Percentiles rank a stretch among this genome's conserved stretches.
Conservation (phyloP, 37 sponge, comb jelly and placozoan genomes). For the Ephydatia muelleri region DNA sequence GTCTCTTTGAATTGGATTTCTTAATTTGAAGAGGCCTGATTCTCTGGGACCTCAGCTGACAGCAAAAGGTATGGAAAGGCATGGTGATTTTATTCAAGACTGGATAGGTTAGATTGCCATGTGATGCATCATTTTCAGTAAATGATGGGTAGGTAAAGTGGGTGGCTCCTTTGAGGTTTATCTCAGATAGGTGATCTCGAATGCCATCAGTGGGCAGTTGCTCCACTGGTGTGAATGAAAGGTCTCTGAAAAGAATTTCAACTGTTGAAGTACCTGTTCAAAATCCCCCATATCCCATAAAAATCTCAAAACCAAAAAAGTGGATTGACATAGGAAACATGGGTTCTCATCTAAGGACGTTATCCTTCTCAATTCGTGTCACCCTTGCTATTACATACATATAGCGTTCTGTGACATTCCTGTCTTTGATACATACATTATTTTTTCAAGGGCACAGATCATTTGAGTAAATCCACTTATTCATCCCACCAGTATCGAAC, state of each 20-base stretch:
- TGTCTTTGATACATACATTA: too few species aligned
- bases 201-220: slow-evolving; percentile 25
- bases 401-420: too few species aligned
- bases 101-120: slow-evolving; percentile 33
- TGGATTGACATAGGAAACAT: too few species aligned
- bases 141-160: slow-evolving; percentile 11
- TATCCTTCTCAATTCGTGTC: too few species aligned
- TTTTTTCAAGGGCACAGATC: too few species aligned
- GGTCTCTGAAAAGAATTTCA: slow-evolving; percentile 22
- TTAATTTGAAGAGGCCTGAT: neutral
- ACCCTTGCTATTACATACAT: too few species aligned
- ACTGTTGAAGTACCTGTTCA: too few species aligned
- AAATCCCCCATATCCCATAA: too few species aligned
- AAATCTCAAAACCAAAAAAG: too few species aligned
- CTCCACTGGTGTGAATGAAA: slow-evolving; percentile 21
- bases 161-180: slow-evolving; percentile 10
- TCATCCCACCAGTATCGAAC: too few species aligned
- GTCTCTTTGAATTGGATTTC: neutral
- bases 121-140: neutral
- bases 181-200: neutral
- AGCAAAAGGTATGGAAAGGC: slow-evolving; percentile 57
- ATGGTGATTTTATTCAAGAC: slow-evolving; percentile 19
- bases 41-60: slow-evolving; percentile 7
- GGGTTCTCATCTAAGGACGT: too few species aligned
- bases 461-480: too few species aligned